A percentile compares a stretch with the other conserved stretches of the same genome.
These are phyloP conservation scores for Choreutis nemorana DNA, from an alignment of 2,888 invertebrate genomes.

Conservation along the genomic window DNA sequence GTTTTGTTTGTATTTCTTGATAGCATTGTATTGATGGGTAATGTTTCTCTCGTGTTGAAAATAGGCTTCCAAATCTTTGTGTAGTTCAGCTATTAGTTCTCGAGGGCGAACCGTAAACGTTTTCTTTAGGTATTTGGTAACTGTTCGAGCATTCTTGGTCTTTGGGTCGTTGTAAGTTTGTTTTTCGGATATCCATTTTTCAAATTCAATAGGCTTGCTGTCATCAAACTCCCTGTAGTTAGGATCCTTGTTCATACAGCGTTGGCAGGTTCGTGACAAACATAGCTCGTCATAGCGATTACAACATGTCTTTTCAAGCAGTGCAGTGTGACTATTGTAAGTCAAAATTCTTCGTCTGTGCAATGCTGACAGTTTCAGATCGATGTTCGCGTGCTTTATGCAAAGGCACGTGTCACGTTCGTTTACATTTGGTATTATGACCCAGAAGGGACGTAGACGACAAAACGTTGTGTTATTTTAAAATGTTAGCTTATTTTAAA, in stretches of 20 bases:
- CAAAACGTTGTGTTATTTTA: slow-evolving; percentile 6
- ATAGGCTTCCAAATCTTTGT: slow-evolving; percentile 8
- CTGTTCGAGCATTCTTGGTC: slow-evolving; percentile 8
- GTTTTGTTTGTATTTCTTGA: not conserved
- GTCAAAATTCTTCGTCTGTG: slow-evolving; percentile 2
- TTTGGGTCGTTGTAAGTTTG: slow-evolving; percentile 8
- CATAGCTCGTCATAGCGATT: slow-evolving; percentile 3
- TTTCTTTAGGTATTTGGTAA: slow-evolving; percentile 11
- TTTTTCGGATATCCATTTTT: slow-evolving; percentile 2
- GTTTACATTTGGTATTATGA: slow-evolving; percentile 10
- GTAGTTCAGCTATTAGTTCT: slow-evolving; percentile 8
- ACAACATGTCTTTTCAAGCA: slow-evolving; percentile 1
- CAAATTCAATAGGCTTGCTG: not conserved
- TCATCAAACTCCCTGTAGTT: slow-evolving; percentile 5
- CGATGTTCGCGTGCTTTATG: slow-evolving; percentile 5
- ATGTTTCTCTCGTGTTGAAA: slow-evolving; percentile 3
- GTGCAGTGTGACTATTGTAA: slow-evolving; percentile 1
- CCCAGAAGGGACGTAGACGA: slow-evolving; percentile 9
- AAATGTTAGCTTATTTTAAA: slow-evolving; percentile 5
- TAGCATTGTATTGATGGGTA: slow-evolving; percentile 1
- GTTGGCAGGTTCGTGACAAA: slow-evolving; percentile 2
- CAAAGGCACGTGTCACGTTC: slow-evolving; percentile 11
- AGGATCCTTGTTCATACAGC: slow-evolving; percentile 2
- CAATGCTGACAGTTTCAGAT: slow-evolving; percentile 4
- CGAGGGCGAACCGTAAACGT: slow-evolving; percentile 5